Percentiles rank a stretch among this genome's conserved stretches.
phyloP scores from a whole-genome alignment of 2,113 vertebrate genomes.

The Eubucco bourcierii region DNA sequence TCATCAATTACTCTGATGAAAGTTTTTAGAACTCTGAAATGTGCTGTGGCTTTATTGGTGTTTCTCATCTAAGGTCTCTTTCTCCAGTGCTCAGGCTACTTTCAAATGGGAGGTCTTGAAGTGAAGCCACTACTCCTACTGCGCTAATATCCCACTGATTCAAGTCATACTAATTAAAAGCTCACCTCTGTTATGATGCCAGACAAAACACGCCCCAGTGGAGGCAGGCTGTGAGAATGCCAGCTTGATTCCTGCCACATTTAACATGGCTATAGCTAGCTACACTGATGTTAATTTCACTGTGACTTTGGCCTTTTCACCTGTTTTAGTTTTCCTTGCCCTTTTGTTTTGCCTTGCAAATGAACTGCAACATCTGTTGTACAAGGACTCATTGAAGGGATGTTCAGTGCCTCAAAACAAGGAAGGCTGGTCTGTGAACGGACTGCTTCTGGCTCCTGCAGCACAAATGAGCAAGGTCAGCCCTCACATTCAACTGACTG shows the following conservation, averaged over 20 bases:
- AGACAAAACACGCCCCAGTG: background rate
- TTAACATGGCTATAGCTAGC: background rate
- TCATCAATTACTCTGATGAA: background rate
- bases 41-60: background rate
- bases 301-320: background rate
- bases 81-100: background rate
- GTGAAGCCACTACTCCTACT: background rate
- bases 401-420: background rate
- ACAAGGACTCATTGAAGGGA: background rate
- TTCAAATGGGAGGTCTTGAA: constrained; percentile 22
- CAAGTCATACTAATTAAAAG: constrained; percentile 20
- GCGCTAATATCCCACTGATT: background rate
- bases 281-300: background rate
- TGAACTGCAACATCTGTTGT: fast-evolving
- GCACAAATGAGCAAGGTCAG: background rate
- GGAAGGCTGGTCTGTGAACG: background rate
- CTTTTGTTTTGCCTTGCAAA: background rate
- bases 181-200: background rate
- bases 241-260: background rate
- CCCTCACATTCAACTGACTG: fast-evolving
- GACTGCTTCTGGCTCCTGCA: background rate
- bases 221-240: background rate
- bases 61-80: background rate
- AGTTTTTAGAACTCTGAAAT: background rate
- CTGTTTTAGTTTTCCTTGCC: background rate